Evolutionary conservation across 2,888 invertebrate species (phyloP).

Genomic region (Thecocarcelia acutangulata): DNA sequence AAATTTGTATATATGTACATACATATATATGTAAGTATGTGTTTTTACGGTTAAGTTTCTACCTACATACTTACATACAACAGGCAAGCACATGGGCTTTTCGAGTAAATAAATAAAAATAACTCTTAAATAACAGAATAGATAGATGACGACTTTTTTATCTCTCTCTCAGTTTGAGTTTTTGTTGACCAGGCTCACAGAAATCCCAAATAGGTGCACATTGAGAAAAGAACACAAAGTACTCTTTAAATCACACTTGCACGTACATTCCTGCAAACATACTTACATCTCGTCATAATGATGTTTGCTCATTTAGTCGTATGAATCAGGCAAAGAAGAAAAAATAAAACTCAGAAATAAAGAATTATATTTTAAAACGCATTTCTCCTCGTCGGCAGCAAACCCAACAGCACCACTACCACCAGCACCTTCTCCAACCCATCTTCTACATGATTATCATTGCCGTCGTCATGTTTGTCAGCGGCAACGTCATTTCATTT

Average conservation of each 20-base stretch:
- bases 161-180: conserved; percentile 80
- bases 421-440: neutral
- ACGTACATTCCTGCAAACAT: conserved; percentile 2
- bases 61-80: neutral
- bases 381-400: conserved; percentile 47
- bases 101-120: conserved; percentile 54
- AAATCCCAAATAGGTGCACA: conserved; percentile 54
- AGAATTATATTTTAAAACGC: conserved; percentile 35
- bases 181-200: conserved; percentile 78
- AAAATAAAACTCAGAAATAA: conserved; percentile 21
- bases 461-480: conserved; percentile 26
- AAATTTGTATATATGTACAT: neutral
- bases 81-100: conserved; percentile 6
- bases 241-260: conserved; percentile 31
- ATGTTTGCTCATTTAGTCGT: conserved; percentile 45
- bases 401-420: neutral
- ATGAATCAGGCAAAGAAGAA: conserved; percentile 31
- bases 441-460: neutral
- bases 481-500: conserved; percentile 39
- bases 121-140: conserved; percentile 58
- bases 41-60: no score
- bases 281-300: conserved; percentile 16
- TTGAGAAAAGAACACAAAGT: conserved; percentile 52
- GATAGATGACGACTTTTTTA: conserved; percentile 76
- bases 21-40: neutral